These are phyloP conservation scores for Campylomormyrus numenius DNA, from an alignment of 2,113 vertebrate genomes.

Conservation along the genomic window DNA sequence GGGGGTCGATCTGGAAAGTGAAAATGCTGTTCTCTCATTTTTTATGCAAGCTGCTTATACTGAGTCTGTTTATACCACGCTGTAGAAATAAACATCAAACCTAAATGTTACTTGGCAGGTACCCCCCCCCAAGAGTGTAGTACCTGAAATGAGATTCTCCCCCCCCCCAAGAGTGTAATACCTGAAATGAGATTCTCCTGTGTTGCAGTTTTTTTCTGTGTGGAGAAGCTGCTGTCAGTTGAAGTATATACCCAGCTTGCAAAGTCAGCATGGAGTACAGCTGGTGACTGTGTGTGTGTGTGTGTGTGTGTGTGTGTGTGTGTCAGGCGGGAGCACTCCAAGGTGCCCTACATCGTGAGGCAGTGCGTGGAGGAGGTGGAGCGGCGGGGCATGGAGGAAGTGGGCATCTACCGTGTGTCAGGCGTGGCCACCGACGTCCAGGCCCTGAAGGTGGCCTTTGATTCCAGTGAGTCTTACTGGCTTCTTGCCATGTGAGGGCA, in stretches of 20 bases:
- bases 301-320: not conserved
- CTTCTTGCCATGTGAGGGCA: not conserved
- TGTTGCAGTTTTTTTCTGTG: not conserved
- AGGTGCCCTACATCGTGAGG: conserved; percentile 95
- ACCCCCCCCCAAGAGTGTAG: not conserved
- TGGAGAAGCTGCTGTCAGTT: not conserved
- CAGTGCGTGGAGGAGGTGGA: conserved; percentile 97
- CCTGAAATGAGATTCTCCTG: not conserved
- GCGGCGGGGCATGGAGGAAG: conserved; percentile 92
- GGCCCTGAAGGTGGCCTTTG: conserved; percentile 88
- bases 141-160: not conserved
- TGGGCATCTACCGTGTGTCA: conserved; percentile 94
- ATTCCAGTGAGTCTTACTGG: conserved; percentile 81
- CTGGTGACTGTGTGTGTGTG: not conserved
- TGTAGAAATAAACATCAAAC: not conserved
- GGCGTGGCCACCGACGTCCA: conserved; percentile 97
- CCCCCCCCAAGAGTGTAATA: not conserved
- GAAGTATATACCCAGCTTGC: not conserved
- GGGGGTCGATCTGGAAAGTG: not conserved
- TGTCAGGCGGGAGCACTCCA: conserved; percentile 83
- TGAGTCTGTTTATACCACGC: not conserved
- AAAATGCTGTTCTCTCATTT: not conserved
- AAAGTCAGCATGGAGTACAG: not conserved
- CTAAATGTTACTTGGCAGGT: not conserved
- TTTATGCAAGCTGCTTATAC: not conserved